Base-by-base conservation (phyloP, 2,797 vertebrate genomes). In the Amblyopsis hoosieri region DNA sequence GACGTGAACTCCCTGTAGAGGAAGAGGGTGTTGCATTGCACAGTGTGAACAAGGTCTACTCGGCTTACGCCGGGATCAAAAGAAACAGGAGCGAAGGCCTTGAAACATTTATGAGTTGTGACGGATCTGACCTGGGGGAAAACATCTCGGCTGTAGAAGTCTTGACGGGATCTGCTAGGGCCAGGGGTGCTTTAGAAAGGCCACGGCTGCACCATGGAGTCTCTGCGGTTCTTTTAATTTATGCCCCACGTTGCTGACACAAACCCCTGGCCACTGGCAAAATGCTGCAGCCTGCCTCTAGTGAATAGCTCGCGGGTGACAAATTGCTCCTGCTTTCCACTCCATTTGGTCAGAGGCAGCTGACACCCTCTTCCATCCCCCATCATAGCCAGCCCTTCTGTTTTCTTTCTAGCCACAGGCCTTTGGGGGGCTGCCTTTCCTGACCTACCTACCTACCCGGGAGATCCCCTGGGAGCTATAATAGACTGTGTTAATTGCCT, bases 401-500 rank as follows among this genome's bases (percentile, higher is more conserved):
- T 82, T 85, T 78, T 91, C 85, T 91, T 90, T 72, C 72, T 90
- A 92, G 91, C 88, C 89, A 62, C 83, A 95, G 93, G 94, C 92
- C 93, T 94, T 94, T 93, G 89, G 74, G 86, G 91, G 82, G 88
- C 92, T 92, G 92, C 87, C 88, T 92, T 90, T 85, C 83, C 76
- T 29, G 23, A 29, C 81, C 42, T 64, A 81, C 85, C 87, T 85
- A 83, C 86, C 57, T 56, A 60, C 66, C 72, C 72, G 64, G 83
- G 80, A 82, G 82, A 74, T 85, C 93, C 85, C 90, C 66, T 47
- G 93, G 90, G 93, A 90, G 91, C 90, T 91, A 86, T 94, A 93
- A 94, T 93, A 93, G 92, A 94, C 93, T 94, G 87, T 87, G 89
- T 92, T 94, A 94, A 94, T 94, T 94, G 93, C 90, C 93, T 93